These are phyloP conservation scores for Podilymbus podiceps DNA, from an alignment of 2,113 vertebrate species.

Conservation along the genomic window DNA sequence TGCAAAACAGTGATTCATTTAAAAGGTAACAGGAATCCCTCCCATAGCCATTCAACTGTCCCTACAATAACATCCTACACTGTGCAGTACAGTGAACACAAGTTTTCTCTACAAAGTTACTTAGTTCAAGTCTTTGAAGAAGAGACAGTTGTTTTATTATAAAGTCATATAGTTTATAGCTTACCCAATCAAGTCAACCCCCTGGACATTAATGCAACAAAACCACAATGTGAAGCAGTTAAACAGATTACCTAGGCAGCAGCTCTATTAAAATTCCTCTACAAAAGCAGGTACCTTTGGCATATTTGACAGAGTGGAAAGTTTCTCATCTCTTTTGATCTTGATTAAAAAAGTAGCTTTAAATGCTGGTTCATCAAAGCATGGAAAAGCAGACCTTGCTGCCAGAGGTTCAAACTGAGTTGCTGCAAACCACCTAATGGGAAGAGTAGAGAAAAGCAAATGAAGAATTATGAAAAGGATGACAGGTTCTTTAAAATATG, in stretches of 20 bases:
- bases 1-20: not conserved
- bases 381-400: constrained; percentile 93
- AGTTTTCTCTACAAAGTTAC: not conserved
- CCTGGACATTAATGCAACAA: not conserved
- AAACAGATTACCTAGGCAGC: not conserved
- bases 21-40: not conserved
- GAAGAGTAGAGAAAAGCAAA: not conserved
- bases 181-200: not conserved
- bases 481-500: not conserved
- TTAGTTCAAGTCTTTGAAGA: not conserved
- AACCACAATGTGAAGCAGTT: not conserved
- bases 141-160: not conserved
- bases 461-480: not conserved
- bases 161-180: not conserved
- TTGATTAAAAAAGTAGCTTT: constrained; percentile 90
- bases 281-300: constrained; percentile 82
- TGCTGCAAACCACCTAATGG: constrained; percentile 86
- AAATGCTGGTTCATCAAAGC: constrained; percentile 95
- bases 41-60: not conserved
- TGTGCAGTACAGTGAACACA: not conserved
- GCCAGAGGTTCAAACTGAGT: constrained; percentile 95
- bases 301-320: constrained; percentile 93
- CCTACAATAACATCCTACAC: not conserved
- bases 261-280: not conserved
- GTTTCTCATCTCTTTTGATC: constrained; percentile 81